Percentiles rank a stretch among this genome's conserved stretches.
phyloP scores from a whole-genome alignment of 2,888 invertebrate species.

The Eucera pruinosa region DNA sequence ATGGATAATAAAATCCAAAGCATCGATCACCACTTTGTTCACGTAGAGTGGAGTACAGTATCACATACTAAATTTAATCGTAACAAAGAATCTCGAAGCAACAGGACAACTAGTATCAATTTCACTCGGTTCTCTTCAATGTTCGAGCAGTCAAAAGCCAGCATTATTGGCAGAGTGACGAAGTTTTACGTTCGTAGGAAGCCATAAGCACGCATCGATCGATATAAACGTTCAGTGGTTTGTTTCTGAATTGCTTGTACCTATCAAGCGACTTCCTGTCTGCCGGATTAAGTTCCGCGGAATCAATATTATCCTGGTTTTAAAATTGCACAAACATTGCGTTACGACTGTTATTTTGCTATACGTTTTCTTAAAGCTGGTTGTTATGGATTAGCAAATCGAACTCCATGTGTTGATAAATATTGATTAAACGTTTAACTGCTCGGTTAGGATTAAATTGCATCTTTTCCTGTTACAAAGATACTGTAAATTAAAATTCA shows the following conservation, averaged over 20 bases:
- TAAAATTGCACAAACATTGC: slow-evolving; percentile 15
- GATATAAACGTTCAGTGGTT: slow-evolving; percentile 36
- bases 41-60: too few species aligned
- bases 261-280: slow-evolving; percentile 30
- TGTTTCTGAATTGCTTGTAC: slow-evolving; percentile 39
- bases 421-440: slow-evolving; percentile 14
- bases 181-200: slow-evolving; percentile 24
- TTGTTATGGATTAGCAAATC: slow-evolving; percentile 20
- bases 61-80: too few species aligned
- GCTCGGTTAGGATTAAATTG: neutral
- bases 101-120: slow-evolving; percentile 22
- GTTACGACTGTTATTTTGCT: neutral
- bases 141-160: slow-evolving; percentile 20
- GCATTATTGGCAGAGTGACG: slow-evolving; percentile 24
- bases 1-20: too few species aligned
- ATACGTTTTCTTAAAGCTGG: neutral
- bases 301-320: slow-evolving; percentile 37
- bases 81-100: slow-evolving; percentile 12
- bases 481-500: too few species aligned
- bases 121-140: slow-evolving; percentile 6
- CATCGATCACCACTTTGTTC: too few species aligned
- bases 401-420: slow-evolving; percentile 28
- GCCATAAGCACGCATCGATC: slow-evolving; percentile 25
- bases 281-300: slow-evolving; percentile 34
- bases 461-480: too few species aligned